Conservation (phyloP, 2,888 invertebrate species). For the Galeruca laticollis region DNA sequence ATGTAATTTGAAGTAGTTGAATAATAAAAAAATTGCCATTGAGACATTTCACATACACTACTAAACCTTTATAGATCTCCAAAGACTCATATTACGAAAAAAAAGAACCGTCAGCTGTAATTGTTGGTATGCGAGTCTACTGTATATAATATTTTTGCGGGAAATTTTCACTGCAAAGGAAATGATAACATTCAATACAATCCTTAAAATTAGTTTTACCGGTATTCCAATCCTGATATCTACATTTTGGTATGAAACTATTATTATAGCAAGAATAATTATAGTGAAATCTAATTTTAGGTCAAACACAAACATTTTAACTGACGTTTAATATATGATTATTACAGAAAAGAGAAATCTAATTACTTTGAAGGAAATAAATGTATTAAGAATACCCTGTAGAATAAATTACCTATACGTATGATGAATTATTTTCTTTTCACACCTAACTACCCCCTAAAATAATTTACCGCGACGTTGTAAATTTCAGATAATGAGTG, state of each 20-base stretch:
- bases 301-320: too few relatives aligned
- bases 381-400: too few relatives aligned
- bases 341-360: too few relatives aligned
- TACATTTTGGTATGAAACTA: too few relatives aligned
- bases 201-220: too few relatives aligned
- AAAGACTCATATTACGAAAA: background rate
- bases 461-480: background rate
- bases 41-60: background rate
- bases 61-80: background rate
- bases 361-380: too few relatives aligned
- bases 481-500: conserved; percentile 45
- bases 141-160: background rate
- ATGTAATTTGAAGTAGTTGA: background rate
- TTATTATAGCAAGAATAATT: too few relatives aligned
- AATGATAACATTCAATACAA: background rate
- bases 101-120: background rate
- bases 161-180: background rate
- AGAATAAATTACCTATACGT: too few relatives aligned
- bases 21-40: background rate
- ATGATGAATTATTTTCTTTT: too few relatives aligned
- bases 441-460: background rate
- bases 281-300: too few relatives aligned
- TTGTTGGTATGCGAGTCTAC: background rate
- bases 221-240: too few relatives aligned
- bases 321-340: too few relatives aligned